phyloP scores from a whole-genome alignment of 2,888 invertebrate genomes.

The Thereva nobilitata region DNA sequence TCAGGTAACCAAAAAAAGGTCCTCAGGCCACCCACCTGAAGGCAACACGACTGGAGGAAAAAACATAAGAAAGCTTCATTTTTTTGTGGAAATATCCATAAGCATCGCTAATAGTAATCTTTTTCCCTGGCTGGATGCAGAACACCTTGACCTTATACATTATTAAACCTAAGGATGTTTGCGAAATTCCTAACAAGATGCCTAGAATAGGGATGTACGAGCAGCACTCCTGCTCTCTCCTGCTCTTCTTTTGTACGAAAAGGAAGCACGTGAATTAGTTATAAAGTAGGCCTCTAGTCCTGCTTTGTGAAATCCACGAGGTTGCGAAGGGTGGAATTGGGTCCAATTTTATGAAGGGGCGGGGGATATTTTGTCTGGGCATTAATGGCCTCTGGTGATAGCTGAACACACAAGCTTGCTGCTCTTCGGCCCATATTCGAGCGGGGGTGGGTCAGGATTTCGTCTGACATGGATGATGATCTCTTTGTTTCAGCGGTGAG shows the following conservation, averaged over 20 bases:
- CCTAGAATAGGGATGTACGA: too few species aligned
- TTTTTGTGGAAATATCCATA: conserved; percentile 28
- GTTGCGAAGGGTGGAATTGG: too few species aligned
- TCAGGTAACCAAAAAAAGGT: neutral
- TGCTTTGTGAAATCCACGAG: too few species aligned
- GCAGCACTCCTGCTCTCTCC: too few species aligned
- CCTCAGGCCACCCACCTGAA: neutral
- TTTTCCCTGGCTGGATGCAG: neutral
- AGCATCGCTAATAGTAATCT: conserved; percentile 28
- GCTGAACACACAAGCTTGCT: neutral
- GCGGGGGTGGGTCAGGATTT: too few species aligned
- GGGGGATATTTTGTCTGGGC: conserved; percentile 21
- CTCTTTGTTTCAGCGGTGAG: conserved; percentile 6
- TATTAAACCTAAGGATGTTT: conserved; percentile 16
- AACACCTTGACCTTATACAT: conserved; percentile 25
- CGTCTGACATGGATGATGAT: neutral
- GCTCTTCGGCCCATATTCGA: too few species aligned
- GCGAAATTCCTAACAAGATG: conserved; percentile 2
- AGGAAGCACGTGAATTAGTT: conserved; percentile 25
- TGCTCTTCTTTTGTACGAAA: neutral
- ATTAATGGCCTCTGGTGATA: conserved; percentile 24
- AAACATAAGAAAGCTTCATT: neutral
- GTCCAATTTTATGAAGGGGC: conserved; percentile 13
- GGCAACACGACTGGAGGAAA: neutral
- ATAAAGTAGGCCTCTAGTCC: neutral